These are phyloP conservation scores for Sitta carolinensis DNA, from an alignment of 2,797 vertebrate genomes.

Conservation along the genomic window DNA sequence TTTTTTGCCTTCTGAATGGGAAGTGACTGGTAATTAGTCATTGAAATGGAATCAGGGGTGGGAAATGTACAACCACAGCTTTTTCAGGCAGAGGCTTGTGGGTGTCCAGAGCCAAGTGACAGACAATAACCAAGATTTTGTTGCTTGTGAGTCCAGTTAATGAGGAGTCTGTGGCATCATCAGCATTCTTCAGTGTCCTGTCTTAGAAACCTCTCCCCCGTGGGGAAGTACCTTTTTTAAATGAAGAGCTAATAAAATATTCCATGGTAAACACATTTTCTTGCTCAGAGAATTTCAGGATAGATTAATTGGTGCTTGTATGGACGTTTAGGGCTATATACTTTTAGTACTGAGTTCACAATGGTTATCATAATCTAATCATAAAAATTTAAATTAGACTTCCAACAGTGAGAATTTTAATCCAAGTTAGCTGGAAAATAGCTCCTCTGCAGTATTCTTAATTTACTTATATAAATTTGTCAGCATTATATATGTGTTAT, in stretches of 20 bases:
- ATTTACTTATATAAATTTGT: constrained; percentile 38
- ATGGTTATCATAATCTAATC: constrained; percentile 38
- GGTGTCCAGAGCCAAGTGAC: background rate
- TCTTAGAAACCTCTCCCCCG: background rate
- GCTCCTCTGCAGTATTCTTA: constrained; percentile 25
- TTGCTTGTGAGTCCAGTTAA: background rate
- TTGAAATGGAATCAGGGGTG: background rate
- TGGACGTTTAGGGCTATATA: constrained; percentile 19
- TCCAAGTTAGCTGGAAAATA: constrained; percentile 27
- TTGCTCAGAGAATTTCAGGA: background rate
- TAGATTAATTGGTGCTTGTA: constrained; percentile 36
- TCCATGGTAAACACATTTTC: constrained; percentile 33
- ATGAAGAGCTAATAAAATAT: constrained; percentile 29
- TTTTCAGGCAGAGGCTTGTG: background rate
- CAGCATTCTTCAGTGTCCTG: constrained; percentile 21
- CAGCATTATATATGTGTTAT: background rate
- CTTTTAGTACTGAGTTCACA: constrained; percentile 41
- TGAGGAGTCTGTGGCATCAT: background rate
- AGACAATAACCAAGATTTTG: background rate
- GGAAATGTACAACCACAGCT: background rate
- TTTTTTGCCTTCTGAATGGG: background rate
- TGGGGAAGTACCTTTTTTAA: background rate
- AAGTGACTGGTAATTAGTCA: constrained; percentile 43
- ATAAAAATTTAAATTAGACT: constrained; percentile 63
- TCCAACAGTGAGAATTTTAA: constrained; percentile 31